A percentile compares a stretch with the other conserved stretches of the same genome.
Evolutionary conservation across 2,113 vertebrate genomes (phyloP).

Genomic region (Phyllostomus discolor): DNA sequence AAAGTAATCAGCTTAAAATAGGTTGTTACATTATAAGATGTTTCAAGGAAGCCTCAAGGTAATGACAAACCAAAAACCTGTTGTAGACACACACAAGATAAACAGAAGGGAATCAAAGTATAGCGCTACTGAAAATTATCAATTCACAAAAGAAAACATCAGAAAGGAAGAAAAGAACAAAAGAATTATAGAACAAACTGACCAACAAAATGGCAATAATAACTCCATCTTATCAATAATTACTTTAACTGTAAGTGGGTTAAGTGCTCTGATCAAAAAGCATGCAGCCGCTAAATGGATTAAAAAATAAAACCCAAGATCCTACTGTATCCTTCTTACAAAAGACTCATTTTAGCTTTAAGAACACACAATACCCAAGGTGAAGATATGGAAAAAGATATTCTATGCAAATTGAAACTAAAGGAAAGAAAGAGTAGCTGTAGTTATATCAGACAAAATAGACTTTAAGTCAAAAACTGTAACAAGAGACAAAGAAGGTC

Average conservation of each 20-base stretch:
- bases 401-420: too few relatives aligned
- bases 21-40: not conserved
- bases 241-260: too few relatives aligned
- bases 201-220: not conserved
- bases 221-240: not conserved
- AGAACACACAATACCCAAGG: not conserved
- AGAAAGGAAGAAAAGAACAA: not conserved
- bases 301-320: too few relatives aligned
- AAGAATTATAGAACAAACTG: not conserved
- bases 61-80: not conserved
- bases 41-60: not conserved
- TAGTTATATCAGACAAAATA: not conserved
- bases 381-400: not conserved
- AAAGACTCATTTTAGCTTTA: not conserved
- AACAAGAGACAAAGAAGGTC: not conserved
- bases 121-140: not conserved
- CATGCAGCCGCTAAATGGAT: too few relatives aligned
- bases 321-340: not conserved
- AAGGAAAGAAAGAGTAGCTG: not conserved
- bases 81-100: not conserved
- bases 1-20: not conserved
- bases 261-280: too few relatives aligned
- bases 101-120: not conserved
- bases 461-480: not conserved
- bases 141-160: not conserved